These are phyloP conservation scores for Cephus cinctus DNA, from an alignment of 1,140 invertebrate species.

Conservation along the genomic window DNA sequence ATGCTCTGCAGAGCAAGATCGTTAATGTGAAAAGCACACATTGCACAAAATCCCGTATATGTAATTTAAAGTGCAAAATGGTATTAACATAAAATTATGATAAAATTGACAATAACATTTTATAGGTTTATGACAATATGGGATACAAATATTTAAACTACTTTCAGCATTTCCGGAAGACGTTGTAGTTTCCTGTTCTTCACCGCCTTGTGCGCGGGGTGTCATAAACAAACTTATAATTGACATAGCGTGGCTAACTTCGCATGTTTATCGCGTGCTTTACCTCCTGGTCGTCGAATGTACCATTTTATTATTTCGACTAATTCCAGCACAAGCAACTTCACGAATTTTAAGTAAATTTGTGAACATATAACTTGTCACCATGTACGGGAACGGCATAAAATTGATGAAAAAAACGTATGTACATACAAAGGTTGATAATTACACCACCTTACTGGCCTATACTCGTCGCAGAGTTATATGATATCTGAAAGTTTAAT, in stretches of 20 bases:
- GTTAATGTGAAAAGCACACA: too few relatives aligned
- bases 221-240: not conserved
- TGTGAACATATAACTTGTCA: not conserved
- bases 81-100: too few relatives aligned
- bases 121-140: too few relatives aligned
- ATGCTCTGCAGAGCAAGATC: too few relatives aligned
- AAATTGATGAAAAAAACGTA: slow-evolving; percentile 39
- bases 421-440: slow-evolving; percentile 16
- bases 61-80: too few relatives aligned
- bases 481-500: not conserved
- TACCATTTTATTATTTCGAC: not conserved
- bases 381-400: slow-evolving; percentile 21
- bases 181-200: too few relatives aligned
- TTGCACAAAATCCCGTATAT: too few relatives aligned
- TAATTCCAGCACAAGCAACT: not conserved
- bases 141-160: too few relatives aligned
- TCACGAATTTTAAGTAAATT: not conserved
- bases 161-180: too few relatives aligned
- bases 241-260: not conserved
- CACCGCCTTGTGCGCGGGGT: too few relatives aligned
- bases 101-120: too few relatives aligned
- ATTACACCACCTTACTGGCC: not conserved
- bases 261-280: not conserved
- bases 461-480: not conserved
- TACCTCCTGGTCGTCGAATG: not conserved